Base-by-base conservation (phyloP, 1,140 invertebrate species). In the Drosophila arizonae region DNA sequence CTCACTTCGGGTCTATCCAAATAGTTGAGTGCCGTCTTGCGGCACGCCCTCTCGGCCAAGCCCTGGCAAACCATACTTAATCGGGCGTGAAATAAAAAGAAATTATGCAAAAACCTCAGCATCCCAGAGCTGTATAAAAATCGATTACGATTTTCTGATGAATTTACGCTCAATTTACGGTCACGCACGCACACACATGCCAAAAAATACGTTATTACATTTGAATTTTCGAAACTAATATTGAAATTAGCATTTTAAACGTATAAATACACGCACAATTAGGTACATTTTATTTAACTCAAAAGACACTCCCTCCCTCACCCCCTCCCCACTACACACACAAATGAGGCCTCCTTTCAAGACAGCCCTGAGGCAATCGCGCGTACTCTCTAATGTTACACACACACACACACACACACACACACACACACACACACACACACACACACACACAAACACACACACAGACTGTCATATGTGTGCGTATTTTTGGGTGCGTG, bases 241-340 rank as follows among this genome's bases (percentile, higher is more conserved):
- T 88, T 72, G 76, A 88, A 88, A 88, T 88, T 88, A 88, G 84
- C 84, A 88, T 88, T 88, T 88, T 88, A 82, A 88, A 78, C 84
- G 84, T 88, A 82, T 87, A 80, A 87, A 88, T 79, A 77, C 67
- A 87, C 79, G 84, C 84, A 84, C 84, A 88, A 88, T 88, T 88
- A 88, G 80, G 57, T 63, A 72, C 85, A 79, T 84, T 84, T 84
- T 84, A 88, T 88, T 88, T 70, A 77, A 79, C 77, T 76, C 67
- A 58, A 82, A 84, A 88, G 77, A 74, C 68, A 69, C 60, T 50
- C 70, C 52, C 15, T 56, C 15, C n/a, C 8, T 10, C 26, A 15
- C 24, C 24, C 45, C 24, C 33, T 4, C 6, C 17, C 36, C 33
- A 13, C n/a, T 21, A 21, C 21, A 28, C 56, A 9, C 43, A 15